Evolutionary conservation across 2,113 vertebrate genomes (phyloP).

Genomic region (Antennarius striatus): DNA sequence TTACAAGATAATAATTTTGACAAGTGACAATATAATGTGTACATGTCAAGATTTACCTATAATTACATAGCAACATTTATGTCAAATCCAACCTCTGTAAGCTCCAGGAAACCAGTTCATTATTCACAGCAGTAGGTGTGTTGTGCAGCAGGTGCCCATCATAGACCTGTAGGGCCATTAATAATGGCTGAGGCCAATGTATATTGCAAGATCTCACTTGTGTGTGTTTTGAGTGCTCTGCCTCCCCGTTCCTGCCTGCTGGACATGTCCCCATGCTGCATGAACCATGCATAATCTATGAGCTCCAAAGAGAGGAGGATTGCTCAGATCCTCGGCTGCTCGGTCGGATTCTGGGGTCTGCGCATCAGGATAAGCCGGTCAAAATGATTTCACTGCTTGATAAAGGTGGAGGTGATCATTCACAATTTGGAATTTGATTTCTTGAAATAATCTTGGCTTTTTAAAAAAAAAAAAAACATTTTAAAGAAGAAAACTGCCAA

Average conservation of each 20-base stretch:
- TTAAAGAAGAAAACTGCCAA: too few relatives aligned
- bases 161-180: constrained; percentile 39
- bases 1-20: constrained; percentile 5
- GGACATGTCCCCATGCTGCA: constrained; percentile 35
- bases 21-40: constrained; percentile 10
- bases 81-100: constrained; percentile 12
- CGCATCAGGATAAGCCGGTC: constrained; percentile 19
- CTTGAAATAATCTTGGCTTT: too few relatives aligned
- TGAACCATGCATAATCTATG: constrained; percentile 65
- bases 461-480: too few relatives aligned
- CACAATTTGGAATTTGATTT: neutral
- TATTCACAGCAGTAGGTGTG: constrained; percentile 5
- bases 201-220: constrained; percentile 33
- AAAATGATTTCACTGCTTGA: constrained; percentile 17
- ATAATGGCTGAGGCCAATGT: constrained; percentile 42
- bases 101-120: neutral
- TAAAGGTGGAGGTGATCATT: constrained; percentile 5
- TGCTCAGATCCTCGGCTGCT: constrained; percentile 24
- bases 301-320: constrained; percentile 50
- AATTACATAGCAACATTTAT: neutral
- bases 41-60: constrained; percentile 9
- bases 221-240: constrained; percentile 22
- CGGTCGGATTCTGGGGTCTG: constrained; percentile 15
- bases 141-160: constrained; percentile 16
- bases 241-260: constrained; percentile 44